Evolutionary conservation across 2,797 vertebrate genomes (phyloP), one percentile per base, ranked within the genome.

Genomic region (Intellagama lesueurii): DNA sequence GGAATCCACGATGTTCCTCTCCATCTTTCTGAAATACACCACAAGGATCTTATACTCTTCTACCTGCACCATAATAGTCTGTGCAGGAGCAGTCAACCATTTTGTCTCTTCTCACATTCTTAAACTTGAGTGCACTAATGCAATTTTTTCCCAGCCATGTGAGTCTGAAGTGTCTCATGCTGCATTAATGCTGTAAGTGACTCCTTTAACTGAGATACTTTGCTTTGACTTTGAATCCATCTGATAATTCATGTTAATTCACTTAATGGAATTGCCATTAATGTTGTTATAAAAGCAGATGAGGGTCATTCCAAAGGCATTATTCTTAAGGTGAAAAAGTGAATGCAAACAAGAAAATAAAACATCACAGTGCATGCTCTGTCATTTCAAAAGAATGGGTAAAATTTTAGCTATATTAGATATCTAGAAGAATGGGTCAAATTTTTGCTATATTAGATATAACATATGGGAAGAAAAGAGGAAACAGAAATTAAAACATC

Each of bases 291-390:
- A 91, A 92, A 94, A 91, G 79, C 66, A 88, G 60, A 75, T 87
- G 17, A 89, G 87, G 89, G 90, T 93, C 8, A 60, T 92, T 89
- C 89, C 91, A 89, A 90, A 92, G 78, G 69, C 47, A 91, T 88
- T 66, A n/a, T 81, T 75, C 66, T 64, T 91, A 85, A 85, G 83
- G 70, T 93, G 90, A 87, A 82, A 64, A 77, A 78, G 6, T 5
- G 28, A 87, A 40, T 60, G 28, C 17, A 90, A 81, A 81, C 12
- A 60, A 91, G 88, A 49, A 1, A 92, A 82, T 88, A 90, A 60
- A 76, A 70, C 60, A 89, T 32, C 76, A 24, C 40, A 56, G 32
- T 49, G 73, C 90, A 87, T 17, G 2, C 0, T 3, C 17, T n/a
- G 60, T 17, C 40, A 16, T 28, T 88, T 24, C 76, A 64, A 17